Percentiles rank a stretch among this genome's conserved stretches.
phyloP scores from a whole-genome alignment of 2,113 vertebrate species.

The Terrapene triunguis region DNA sequence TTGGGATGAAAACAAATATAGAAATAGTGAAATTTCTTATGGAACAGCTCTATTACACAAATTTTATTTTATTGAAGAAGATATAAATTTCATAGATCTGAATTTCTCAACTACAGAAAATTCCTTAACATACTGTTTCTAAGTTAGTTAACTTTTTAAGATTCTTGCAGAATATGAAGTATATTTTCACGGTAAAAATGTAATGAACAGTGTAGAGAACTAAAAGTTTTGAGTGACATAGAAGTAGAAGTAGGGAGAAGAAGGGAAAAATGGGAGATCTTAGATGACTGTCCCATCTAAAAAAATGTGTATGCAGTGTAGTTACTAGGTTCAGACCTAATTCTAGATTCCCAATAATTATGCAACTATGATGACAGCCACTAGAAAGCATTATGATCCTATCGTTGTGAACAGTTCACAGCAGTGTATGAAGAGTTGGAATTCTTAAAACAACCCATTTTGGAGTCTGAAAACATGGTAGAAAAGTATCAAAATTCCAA shows the following conservation, averaged over 20 bases:
- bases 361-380: neutral
- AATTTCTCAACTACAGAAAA: slow-evolving; percentile 39
- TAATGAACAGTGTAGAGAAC: neutral
- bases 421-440: neutral
- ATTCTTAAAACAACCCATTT: neutral
- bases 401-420: neutral
- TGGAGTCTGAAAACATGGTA: neutral
- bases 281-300: neutral
- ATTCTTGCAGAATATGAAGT: neutral
- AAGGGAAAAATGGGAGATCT: neutral
- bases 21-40: neutral
- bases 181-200: neutral
- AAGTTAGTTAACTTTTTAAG: slow-evolving; percentile 4
- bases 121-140: neutral
- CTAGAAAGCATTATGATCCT: neutral
- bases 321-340: neutral
- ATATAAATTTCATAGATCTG: neutral
- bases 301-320: neutral
- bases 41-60: neutral
- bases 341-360: neutral
- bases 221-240: neutral
- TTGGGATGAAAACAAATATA: neutral
- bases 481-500: neutral
- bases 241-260: neutral
- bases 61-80: slow-evolving; percentile 4